Percentiles rank a stretch among this genome's conserved stretches.
phyloP scores from a whole-genome alignment of 2,888 invertebrate genomes.

The Polydrusus cervinus region DNA sequence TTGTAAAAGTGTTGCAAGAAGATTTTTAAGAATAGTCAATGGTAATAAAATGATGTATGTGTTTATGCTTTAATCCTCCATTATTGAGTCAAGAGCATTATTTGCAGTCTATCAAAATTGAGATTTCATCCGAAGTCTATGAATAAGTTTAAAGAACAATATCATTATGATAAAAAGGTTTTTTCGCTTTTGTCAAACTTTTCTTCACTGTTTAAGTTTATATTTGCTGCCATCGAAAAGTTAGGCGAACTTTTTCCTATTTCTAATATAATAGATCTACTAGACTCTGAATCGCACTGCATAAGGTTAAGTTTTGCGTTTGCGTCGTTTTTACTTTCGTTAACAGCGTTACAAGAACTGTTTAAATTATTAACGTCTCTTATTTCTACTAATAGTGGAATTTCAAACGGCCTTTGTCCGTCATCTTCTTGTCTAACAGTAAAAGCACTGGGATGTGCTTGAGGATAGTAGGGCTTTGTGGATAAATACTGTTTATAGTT shows the following conservation, averaged over 20 bases:
- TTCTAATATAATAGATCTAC: constrained; percentile 60
- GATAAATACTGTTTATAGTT: constrained; percentile 55
- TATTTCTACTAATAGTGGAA: constrained; percentile 62
- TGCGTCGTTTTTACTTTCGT: constrained; percentile 61
- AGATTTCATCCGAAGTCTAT: constrained; percentile 13
- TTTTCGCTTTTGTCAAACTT: constrained; percentile 38
- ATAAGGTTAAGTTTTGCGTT: constrained; percentile 62
- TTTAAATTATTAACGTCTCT: constrained; percentile 51
- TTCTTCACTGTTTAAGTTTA: constrained; percentile 37
- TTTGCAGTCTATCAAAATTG: constrained; percentile 20
- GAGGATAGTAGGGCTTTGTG: constrained; percentile 55
- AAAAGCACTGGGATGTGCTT: constrained; percentile 57
- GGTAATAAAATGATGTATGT: too few relatives aligned
- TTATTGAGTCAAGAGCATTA: constrained; percentile 3
- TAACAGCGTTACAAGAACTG: constrained; percentile 41
- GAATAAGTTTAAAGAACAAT: background rate
- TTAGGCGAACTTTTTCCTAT: constrained; percentile 59
- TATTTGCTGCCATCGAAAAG: constrained; percentile 40
- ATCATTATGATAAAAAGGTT: constrained; percentile 26
- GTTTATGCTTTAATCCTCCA: background rate
- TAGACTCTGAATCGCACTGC: constrained; percentile 57
- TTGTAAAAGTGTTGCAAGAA: too few relatives aligned
- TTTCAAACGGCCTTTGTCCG: constrained; percentile 57
- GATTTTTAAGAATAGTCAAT: too few relatives aligned
- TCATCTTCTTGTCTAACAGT: constrained; percentile 56